Evolutionary conservation across 2,888 invertebrate genomes (phyloP).

Genomic region (Euspilapteryx auroguttella): DNA sequence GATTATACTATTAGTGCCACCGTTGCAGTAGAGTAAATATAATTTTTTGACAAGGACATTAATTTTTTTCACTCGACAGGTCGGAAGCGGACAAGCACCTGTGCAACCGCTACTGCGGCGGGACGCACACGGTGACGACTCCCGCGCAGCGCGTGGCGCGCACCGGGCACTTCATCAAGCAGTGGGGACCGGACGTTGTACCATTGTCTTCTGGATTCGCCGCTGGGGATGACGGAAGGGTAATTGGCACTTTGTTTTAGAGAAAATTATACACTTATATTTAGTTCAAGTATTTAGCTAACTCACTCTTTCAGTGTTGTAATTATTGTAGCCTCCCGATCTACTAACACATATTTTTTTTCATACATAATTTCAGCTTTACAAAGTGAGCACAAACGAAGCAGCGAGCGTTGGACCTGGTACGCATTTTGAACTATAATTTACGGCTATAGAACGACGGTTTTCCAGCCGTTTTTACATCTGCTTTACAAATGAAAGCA

Average conservation of each 20-base stretch:
- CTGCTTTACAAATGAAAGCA: too few relatives aligned
- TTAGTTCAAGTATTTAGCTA: too few relatives aligned
- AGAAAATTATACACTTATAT: too few relatives aligned
- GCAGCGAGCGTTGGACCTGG: constrained; percentile 27
- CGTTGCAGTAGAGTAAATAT: too few relatives aligned
- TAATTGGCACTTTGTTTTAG: constrained; percentile 9
- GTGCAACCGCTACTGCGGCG: constrained; percentile 77
- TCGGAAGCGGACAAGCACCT: constrained; percentile 21
- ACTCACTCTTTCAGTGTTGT: too few relatives aligned
- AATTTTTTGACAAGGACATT: too few relatives aligned
- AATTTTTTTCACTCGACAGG: too few relatives aligned
- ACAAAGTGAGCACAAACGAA: constrained; percentile 26
- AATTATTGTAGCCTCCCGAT: too few relatives aligned
- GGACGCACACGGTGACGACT: constrained; percentile 73
- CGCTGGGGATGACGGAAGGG: constrained; percentile 47
- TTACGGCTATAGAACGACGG: too few relatives aligned
- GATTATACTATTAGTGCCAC: too few relatives aligned
- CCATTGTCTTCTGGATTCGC: constrained; percentile 44
- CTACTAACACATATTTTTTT: too few relatives aligned
- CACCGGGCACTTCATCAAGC: constrained; percentile 65
- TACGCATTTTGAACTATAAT: constrained; percentile 9
- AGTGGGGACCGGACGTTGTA: constrained; percentile 66
- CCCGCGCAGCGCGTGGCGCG: constrained; percentile 71
- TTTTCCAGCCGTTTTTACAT: too few relatives aligned
- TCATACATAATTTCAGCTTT: constrained; percentile 39